Percentiles rank a stretch among this genome's conserved stretches.
Conservation (phyloP, 53 echinoderm and acorn worm genomes). For the Antedon mediterranea region DNA sequence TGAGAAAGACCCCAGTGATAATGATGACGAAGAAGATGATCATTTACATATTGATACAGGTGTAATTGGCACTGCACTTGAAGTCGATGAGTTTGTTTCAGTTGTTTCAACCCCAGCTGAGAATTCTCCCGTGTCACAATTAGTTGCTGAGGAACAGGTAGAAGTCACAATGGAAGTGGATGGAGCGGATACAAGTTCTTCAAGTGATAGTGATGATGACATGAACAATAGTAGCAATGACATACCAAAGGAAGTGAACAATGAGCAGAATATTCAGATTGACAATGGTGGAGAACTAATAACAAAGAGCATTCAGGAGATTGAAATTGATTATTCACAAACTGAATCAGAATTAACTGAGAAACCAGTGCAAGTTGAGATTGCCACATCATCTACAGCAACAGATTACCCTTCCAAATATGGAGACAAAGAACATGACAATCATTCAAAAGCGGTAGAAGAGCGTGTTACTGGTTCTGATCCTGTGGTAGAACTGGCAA, state of each 20-base stretch:
- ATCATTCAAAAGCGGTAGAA: neutral
- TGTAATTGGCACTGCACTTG: slow-evolving; percentile 6
- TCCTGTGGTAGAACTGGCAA: neutral
- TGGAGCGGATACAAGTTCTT: neutral
- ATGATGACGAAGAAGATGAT: neutral
- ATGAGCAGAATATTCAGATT: neutral
- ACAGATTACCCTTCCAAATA: neutral
- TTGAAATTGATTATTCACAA: neutral
- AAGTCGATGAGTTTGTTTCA: slow-evolving; percentile 38
- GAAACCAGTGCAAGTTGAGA: neutral
- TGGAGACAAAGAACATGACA: neutral
- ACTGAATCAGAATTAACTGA: neutral
- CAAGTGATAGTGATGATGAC: neutral
- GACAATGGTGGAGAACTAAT: neutral
- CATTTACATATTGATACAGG: neutral
- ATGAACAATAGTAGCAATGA: neutral
- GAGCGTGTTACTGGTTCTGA: neutral
- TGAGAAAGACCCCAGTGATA: neutral
- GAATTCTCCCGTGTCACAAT: slow-evolving; percentile 5
- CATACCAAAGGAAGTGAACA: neutral
- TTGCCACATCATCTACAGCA: neutral
- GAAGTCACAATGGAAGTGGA: slow-evolving; percentile 5
- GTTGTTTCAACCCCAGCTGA: slow-evolving; percentile 41
- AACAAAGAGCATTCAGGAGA: neutral
- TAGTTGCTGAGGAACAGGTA: neutral